Conservation (phyloP, 2,797 vertebrate species). For the Hoplostethus mediterraneus region DNA sequence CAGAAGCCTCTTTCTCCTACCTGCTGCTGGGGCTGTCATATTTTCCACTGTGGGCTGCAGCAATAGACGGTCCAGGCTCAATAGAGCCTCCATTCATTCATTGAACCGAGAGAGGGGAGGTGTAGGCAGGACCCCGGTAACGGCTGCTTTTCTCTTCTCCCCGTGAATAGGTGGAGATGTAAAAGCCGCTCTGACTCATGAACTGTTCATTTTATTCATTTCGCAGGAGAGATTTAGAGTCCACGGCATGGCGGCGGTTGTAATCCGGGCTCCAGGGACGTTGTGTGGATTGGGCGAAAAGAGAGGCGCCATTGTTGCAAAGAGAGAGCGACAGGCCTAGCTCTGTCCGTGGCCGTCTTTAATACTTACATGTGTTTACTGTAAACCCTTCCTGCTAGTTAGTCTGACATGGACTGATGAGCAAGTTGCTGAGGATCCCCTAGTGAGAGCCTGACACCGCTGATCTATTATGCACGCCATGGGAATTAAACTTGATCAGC, state of each 20-base stretch:
- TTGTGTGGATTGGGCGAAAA: slow-evolving; percentile 36
- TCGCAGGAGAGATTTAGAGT: slow-evolving; percentile 44
- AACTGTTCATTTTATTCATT: slow-evolving; percentile 57
- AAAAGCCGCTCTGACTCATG: slow-evolving; percentile 55
- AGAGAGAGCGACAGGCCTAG: slow-evolving; percentile 36
- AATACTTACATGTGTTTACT: slow-evolving; percentile 61
- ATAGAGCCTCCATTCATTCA: slow-evolving; percentile 82
- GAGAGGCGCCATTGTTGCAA: slow-evolving; percentile 56
- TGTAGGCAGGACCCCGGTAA: slow-evolving; percentile 43
- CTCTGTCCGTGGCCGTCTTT: slow-evolving; percentile 45
- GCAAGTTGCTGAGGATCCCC: slow-evolving; percentile 10
- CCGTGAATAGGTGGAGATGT: slow-evolving; percentile 65
- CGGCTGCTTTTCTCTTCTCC: slow-evolving; percentile 52
- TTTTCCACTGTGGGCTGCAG: slow-evolving; percentile 80
- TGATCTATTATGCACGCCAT: background rate
- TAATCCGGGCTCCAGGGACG: slow-evolving; percentile 50
- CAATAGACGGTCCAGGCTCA: slow-evolving; percentile 61
- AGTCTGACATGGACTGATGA: slow-evolving; percentile 42
- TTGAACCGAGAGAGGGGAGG: slow-evolving; percentile 45
- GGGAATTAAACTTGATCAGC: slow-evolving; percentile 30
- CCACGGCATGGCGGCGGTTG: slow-evolving; percentile 4
- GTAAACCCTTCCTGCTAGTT: slow-evolving; percentile 46
- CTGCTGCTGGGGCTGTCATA: slow-evolving; percentile 72
- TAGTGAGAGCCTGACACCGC: background rate
- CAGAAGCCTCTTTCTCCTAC: slow-evolving; percentile 72